Conservation (phyloP, 2,113 vertebrate genomes). For the Albula glossodonta region DNA sequence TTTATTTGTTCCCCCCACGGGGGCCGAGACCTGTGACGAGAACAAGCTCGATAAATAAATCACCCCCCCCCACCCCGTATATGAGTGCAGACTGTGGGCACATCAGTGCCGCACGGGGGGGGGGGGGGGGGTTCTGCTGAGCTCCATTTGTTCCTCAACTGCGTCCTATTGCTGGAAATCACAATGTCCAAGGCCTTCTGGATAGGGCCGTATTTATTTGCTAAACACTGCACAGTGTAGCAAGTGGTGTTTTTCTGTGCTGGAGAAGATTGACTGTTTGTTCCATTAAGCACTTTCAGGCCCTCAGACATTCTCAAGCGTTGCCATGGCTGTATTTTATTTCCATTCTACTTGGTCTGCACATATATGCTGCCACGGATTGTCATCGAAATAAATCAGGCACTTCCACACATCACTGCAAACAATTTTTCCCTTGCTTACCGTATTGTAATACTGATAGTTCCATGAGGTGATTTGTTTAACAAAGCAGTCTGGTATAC, state of each 20-base stretch:
- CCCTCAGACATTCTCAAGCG: conserved; percentile 46
- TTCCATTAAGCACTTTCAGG: conserved; percentile 34
- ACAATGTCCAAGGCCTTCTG: conserved; percentile 47
- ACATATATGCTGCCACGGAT: conserved; percentile 24
- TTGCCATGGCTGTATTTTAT: conserved; percentile 45
- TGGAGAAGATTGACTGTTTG: conserved; percentile 60
- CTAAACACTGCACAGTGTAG: conserved; percentile 57
- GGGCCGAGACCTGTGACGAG: conserved; percentile 37
- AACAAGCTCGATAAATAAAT: conserved; percentile 35
- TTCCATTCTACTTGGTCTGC: conserved; percentile 31
- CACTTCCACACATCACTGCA: conserved; percentile 46
- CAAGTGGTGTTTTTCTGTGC: conserved; percentile 52
- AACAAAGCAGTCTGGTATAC: conserved; percentile 46
- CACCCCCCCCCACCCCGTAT: conserved; percentile 21
- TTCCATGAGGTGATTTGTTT: conserved; percentile 44
- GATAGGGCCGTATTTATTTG: conserved; percentile 63
- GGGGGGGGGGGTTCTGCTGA: conserved; percentile 37
- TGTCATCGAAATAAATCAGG: conserved; percentile 56
- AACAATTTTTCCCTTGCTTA: conserved; percentile 41
- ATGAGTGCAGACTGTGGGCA: conserved; percentile 41
- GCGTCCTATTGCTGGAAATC: conserved; percentile 56
- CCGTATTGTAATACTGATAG: conserved; percentile 64
- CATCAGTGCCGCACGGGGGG: conserved; percentile 35
- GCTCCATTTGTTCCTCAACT: conserved; percentile 45
- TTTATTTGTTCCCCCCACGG: conserved; percentile 38